Conservation (phyloP, 2,113 vertebrate genomes). For the Anoplopoma fimbria region DNA sequence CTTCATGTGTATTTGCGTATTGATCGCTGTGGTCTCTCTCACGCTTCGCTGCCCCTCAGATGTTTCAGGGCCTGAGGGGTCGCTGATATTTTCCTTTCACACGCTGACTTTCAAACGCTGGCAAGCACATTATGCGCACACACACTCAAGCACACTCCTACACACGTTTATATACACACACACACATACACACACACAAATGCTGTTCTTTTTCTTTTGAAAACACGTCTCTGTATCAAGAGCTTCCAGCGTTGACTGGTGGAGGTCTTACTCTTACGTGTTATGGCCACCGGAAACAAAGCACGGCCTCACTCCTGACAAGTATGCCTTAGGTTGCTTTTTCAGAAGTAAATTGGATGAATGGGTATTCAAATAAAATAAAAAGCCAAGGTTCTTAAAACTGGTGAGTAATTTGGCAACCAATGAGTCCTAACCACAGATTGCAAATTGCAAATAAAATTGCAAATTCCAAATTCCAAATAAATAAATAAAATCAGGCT, state of each 20-base stretch:
- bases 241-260: not conserved
- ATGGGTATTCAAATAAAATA: not conserved
- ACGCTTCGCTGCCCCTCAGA: constrained; percentile 44
- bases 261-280: not conserved
- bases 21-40: constrained; percentile 56
- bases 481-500: not conserved
- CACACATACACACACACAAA: not conserved
- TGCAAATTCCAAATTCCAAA: not conserved
- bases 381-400: not conserved
- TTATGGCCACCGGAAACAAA: not conserved
- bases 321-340: not conserved
- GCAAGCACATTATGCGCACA: not conserved
- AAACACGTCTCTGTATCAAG: not conserved
- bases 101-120: constrained; percentile 46
- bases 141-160: not conserved
- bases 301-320: not conserved
- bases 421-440: not conserved
- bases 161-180: not conserved
- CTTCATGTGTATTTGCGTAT: constrained; percentile 49
- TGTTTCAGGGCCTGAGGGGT: constrained; percentile 50
- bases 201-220: not conserved
- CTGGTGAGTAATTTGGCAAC: not conserved
- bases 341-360: not conserved
- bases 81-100: constrained; percentile 42
- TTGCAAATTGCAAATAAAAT: not conserved